Evolutionary conservation across 2,113 vertebrate genomes (phyloP).

Genomic region (Heterotilapia buettikoferi): DNA sequence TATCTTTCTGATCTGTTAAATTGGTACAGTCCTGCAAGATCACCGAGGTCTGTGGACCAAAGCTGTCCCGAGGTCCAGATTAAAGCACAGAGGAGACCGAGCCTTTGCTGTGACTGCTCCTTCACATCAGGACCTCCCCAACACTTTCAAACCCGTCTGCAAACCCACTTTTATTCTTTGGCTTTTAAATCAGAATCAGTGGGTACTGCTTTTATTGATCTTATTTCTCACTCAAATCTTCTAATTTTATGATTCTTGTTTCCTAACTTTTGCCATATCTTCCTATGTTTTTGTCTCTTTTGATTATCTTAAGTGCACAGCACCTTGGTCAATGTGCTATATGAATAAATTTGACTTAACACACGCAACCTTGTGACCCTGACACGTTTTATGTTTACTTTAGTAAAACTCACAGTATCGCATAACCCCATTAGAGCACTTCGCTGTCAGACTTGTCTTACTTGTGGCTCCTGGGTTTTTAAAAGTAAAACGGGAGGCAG

Average conservation of each 20-base stretch:
- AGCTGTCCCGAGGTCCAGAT: too few species aligned
- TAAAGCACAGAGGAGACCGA: neutral
- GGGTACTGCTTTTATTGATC: neutral
- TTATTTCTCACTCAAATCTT: neutral
- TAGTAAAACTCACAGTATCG: neutral
- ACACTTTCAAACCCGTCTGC: neutral
- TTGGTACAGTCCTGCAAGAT: neutral
- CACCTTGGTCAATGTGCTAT: neutral
- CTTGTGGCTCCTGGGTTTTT: neutral
- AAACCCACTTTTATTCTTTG: neutral
- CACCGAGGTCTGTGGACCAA: neutral
- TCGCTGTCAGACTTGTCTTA: neutral
- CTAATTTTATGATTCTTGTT: neutral
- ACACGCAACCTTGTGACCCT: rapidly evolving
- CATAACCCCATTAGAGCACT: neutral
- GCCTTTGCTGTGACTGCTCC: neutral
- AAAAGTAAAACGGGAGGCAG: neutral
- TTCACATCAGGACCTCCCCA: neutral
- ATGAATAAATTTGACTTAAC: neutral
- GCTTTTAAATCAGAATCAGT: neutral
- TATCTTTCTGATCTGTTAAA: neutral
- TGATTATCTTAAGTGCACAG: neutral
- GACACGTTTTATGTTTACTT: rapidly evolving
- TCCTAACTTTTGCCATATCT: neutral
- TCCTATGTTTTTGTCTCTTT: neutral